Conservation (phyloP, 2,797 vertebrate genomes). For the Typhlichthys subterraneus region DNA sequence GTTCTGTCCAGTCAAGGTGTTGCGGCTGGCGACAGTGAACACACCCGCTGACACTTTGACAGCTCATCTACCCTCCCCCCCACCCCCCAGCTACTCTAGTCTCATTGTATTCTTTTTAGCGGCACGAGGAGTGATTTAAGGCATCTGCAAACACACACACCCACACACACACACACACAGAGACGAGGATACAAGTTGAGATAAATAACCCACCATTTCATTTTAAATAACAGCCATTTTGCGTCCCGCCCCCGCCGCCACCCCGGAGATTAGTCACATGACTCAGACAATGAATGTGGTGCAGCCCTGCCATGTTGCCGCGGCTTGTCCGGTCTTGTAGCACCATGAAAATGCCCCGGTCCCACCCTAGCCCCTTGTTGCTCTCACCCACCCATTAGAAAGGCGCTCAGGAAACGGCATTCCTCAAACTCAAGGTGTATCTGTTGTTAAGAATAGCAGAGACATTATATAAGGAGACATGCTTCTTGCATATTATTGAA, state of each 20-base stretch:
- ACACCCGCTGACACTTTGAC: conserved; percentile 19
- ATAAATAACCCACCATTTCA: conserved; percentile 24
- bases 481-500: too few relatives aligned
- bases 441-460: too few relatives aligned
- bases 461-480: too few relatives aligned
- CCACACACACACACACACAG: neutral
- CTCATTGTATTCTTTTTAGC: conserved; percentile 1
- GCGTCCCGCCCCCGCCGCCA: conserved; percentile 2
- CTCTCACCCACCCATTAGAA: too few relatives aligned
- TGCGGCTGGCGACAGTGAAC: neutral
- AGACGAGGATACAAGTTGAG: conserved; percentile 5
- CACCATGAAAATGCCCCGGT: neutral
- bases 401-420: neutral
- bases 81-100: neutral
- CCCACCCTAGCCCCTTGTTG: too few relatives aligned
- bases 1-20: neutral
- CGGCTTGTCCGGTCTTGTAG: conserved; percentile 51
- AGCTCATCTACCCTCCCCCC: neutral
- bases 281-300: conserved; percentile 21
- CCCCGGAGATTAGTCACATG: conserved; percentile 33
- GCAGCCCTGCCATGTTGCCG: conserved; percentile 7
- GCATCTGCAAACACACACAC: neutral
- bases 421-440: conserved; percentile 6
- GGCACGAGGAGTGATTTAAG: neutral
- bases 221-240: conserved; percentile 40